phyloP scores from a whole-genome alignment of 2,888 invertebrate species.

The Orchesella flavescens region DNA sequence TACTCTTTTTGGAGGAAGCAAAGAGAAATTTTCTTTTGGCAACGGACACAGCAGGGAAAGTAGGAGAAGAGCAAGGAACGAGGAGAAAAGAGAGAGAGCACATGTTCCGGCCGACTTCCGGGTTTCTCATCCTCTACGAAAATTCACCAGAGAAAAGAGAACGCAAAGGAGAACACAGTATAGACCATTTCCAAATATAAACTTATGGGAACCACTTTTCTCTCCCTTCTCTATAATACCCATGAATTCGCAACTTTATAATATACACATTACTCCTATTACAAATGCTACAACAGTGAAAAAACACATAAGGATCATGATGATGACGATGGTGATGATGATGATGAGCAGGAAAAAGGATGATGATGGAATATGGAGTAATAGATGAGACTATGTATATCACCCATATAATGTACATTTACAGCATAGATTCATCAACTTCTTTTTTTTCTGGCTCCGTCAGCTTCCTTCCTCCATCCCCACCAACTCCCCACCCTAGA shows the following conservation, averaged over 20 bases:
- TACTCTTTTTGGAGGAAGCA: slow-evolving; percentile 38
- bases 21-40: slow-evolving; percentile 58
- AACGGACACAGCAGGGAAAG: slow-evolving; percentile 58
- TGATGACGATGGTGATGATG: slow-evolving; percentile 49
- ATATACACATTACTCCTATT: slow-evolving; percentile 25
- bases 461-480: slow-evolving; percentile 65
- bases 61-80: slow-evolving; percentile 45
- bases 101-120: slow-evolving; percentile 66
- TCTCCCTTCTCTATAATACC: neutral
- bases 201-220: no score
- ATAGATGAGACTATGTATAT: slow-evolving; percentile 50
- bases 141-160: slow-evolving; percentile 58
- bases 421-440: slow-evolving; percentile 63
- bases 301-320: slow-evolving; percentile 57
- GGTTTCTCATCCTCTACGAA: slow-evolving; percentile 64
- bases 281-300: slow-evolving; percentile 16
- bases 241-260: slow-evolving; percentile 51
- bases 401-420: slow-evolving; percentile 56
- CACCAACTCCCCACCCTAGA: slow-evolving; percentile 63
- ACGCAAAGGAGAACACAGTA: slow-evolving; percentile 24
- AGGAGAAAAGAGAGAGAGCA: slow-evolving; percentile 64
- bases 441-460: slow-evolving; percentile 60
- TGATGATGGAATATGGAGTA: slow-evolving; percentile 58
- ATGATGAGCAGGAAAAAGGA: slow-evolving; percentile 57
- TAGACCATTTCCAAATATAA: neutral